Percentiles rank a stretch among this genome's conserved stretches.
Conservation (phyloP, 2,797 vertebrate species). For the Chelmon rostratus region DNA sequence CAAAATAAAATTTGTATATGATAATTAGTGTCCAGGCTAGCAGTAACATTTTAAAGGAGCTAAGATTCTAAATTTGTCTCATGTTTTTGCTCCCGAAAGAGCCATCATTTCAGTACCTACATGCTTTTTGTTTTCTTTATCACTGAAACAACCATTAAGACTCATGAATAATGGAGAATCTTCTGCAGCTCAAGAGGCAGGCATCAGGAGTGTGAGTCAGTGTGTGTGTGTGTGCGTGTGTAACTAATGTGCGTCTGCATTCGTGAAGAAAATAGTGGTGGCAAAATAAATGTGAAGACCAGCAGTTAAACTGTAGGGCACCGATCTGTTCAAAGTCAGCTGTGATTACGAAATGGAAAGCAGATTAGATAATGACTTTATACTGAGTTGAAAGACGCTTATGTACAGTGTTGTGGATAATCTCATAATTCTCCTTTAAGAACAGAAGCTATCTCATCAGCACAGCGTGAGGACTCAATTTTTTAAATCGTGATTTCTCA, state of each 20-base stretch:
- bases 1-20: constrained; percentile 3
- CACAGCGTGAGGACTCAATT: constrained; percentile 23
- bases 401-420: constrained; percentile 36
- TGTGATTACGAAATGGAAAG: constrained; percentile 44
- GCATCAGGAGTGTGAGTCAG: constrained; percentile 38
- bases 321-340: constrained; percentile 47
- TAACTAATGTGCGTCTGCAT: constrained; percentile 25
- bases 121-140: constrained; percentile 52
- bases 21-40: constrained; percentile 3
- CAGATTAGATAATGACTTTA: constrained; percentile 60
- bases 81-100: constrained; percentile 30
- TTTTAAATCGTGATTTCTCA: constrained; percentile 29
- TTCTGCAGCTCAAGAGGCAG: constrained; percentile 46
- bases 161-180: constrained; percentile 71
- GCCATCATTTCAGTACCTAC: constrained; percentile 31
- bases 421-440: constrained; percentile 50
- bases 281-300: constrained; percentile 28
- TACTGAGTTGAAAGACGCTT: constrained; percentile 25
- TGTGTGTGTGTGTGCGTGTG: constrained; percentile 25
- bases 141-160: constrained; percentile 61
- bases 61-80: constrained; percentile 16
- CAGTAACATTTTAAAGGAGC: neutral
- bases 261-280: constrained; percentile 26
- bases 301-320: constrained; percentile 46
- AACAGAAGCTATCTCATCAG: constrained; percentile 49